A percentile compares a stretch with the other conserved stretches of the same genome.
phyloP scores from a whole-genome alignment of 2,797 vertebrate species.

The Avahi laniger region DNA sequence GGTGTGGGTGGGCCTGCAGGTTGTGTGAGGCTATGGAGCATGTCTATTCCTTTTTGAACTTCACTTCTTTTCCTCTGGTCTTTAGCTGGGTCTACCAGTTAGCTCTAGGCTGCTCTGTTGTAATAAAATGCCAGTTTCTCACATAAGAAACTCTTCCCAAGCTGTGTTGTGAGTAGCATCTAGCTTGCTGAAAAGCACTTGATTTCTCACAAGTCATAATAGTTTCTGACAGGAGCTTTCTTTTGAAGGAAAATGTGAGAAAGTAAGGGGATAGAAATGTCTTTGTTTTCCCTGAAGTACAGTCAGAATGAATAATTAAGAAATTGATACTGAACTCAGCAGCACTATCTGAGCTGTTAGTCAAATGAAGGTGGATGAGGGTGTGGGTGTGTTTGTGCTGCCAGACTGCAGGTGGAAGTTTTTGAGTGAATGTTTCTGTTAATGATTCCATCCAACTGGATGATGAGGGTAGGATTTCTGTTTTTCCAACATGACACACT shows the following conservation, averaged over 20 bases:
- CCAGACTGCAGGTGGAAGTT: background rate
- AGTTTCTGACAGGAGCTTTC: constrained; percentile 60
- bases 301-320: constrained; percentile 63
- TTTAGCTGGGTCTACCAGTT: background rate
- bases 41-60: background rate
- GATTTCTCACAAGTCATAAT: constrained; percentile 45
- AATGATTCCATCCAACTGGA: background rate
- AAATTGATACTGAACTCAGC: constrained; percentile 50
- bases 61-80: background rate
- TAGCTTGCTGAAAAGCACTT: background rate
- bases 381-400: constrained; percentile 60
- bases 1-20: fast-evolving
- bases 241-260: constrained; percentile 60
- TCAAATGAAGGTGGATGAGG: constrained; percentile 41
- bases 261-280: constrained; percentile 50
- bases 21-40: background rate
- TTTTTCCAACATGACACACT: background rate
- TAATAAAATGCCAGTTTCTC: background rate
- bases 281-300: constrained; percentile 62
- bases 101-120: background rate
- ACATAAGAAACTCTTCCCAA: background rate
- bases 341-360: constrained; percentile 43
- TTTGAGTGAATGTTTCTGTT: background rate
- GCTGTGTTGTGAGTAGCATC: background rate
- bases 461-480: background rate